Evolutionary conservation across 2,113 vertebrate genomes (phyloP).

Genomic region (Cottus gobio): DNA sequence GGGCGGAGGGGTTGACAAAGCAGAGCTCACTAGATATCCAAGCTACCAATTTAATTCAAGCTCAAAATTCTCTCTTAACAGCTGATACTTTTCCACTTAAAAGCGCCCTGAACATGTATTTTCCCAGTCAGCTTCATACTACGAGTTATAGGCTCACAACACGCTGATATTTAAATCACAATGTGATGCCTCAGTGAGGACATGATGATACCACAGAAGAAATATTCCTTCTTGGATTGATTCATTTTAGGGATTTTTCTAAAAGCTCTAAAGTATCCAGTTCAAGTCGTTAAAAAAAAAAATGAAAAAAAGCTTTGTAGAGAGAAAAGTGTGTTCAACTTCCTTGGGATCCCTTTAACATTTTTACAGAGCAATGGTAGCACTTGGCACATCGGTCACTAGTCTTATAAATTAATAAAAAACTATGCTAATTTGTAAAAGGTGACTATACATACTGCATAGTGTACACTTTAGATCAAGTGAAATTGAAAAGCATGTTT

Average conservation of each 20-base stretch:
- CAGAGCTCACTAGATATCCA: neutral
- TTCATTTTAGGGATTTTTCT: neutral
- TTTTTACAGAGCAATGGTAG: neutral
- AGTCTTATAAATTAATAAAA: neutral
- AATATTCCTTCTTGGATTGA: neutral
- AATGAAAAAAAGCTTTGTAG: neutral
- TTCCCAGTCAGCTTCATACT: neutral
- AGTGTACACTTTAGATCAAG: neutral
- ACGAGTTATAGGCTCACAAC: neutral
- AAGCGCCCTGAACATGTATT: neutral
- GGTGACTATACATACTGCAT: neutral
- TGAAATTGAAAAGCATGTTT: neutral
- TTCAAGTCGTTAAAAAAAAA: neutral
- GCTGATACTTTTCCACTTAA: neutral
- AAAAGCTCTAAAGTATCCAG: neutral
- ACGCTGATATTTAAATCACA: no score
- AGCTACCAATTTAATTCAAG: neutral
- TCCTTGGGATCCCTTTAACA: neutral
- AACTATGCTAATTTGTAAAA: neutral
- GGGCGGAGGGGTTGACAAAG: neutral
- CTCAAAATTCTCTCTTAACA: neutral
- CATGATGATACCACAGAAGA: neutral
- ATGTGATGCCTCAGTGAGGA: no score
- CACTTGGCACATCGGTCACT: no score
- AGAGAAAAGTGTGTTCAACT: neutral